phyloP scores from a whole-genome alignment of 64 coral and sea anemone species.

The Catalaphyllia jardinei region DNA sequence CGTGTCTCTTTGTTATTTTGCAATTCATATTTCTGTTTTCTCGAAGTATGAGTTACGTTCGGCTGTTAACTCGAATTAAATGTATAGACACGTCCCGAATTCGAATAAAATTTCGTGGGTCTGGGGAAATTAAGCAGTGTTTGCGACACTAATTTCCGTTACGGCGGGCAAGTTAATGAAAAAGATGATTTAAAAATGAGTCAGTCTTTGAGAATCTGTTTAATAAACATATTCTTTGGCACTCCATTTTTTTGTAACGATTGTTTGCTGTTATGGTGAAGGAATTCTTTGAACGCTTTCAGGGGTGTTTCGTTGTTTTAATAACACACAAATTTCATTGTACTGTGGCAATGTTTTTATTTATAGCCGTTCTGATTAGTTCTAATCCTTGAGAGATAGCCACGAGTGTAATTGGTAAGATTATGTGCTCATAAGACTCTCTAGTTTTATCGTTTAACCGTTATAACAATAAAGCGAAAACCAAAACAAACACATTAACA shows the following conservation, averaged over 20 bases:
- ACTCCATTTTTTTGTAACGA: not conserved
- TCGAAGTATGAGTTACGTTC: not conserved
- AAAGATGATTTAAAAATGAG: not conserved
- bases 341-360: not conserved
- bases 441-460: not conserved
- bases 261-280: no score
- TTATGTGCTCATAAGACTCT: not conserved
- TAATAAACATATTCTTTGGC: not conserved
- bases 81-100: not conserved
- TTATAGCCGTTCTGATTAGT: not conserved
- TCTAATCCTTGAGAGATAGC: slow-evolving; percentile 13
- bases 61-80: not conserved
- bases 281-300: not conserved
- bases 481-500: slow-evolving; percentile 24
- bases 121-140: not conserved
- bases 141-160: not conserved
- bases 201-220: not conserved
- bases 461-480: slow-evolving; percentile 28
- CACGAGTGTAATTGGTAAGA: not conserved
- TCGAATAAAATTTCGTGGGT: not conserved
- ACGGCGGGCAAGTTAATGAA: not conserved
- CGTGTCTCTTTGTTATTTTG: slow-evolving; percentile 27
- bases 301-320: not conserved
- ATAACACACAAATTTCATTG: slow-evolving; percentile 3
- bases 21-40: not conserved